phyloP scores from a whole-genome alignment of 2,113 vertebrate genomes.

The Corvus hawaiiensis region DNA sequence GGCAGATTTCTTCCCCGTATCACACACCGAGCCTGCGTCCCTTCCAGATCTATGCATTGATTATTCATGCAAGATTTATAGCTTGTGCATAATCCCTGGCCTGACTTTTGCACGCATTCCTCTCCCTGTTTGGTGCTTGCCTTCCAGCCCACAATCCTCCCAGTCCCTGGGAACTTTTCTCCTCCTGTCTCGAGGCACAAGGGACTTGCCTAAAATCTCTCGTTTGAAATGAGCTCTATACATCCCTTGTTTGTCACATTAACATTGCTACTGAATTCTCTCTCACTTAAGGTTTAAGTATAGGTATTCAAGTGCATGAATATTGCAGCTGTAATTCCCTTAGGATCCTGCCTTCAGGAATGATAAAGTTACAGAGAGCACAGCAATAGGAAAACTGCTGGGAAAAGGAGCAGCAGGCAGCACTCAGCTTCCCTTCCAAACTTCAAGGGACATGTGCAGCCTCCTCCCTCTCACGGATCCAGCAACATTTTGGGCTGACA shows the following conservation, averaged over 20 bases:
- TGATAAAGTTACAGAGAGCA: constrained; percentile 11
- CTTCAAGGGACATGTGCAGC: not conserved
- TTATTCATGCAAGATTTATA: not conserved
- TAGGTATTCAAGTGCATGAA: not conserved
- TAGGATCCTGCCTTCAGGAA: not conserved
- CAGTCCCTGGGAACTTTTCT: not conserved
- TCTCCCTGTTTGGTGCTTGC: not conserved
- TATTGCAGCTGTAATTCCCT: not conserved
- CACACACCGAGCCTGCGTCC: not conserved
- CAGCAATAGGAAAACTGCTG: not conserved
- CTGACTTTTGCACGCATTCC: not conserved
- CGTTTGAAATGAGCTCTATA: not conserved
- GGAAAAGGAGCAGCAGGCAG: not conserved
- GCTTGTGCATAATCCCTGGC: not conserved
- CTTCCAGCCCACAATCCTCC: not conserved
- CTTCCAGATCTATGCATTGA: not conserved
- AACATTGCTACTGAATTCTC: not conserved
- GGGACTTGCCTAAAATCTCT: not conserved
- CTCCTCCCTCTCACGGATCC: not conserved
- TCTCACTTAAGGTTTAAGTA: not conserved
- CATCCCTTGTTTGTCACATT: not conserved
- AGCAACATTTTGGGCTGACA: not conserved
- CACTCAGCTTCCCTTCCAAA: not conserved
- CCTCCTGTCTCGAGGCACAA: not conserved
- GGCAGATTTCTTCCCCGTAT: not conserved